Percentiles rank a stretch among this genome's conserved stretches.
Evolutionary conservation across 2,797 vertebrate species (phyloP).

Genomic region (Salmo trutta): DNA sequence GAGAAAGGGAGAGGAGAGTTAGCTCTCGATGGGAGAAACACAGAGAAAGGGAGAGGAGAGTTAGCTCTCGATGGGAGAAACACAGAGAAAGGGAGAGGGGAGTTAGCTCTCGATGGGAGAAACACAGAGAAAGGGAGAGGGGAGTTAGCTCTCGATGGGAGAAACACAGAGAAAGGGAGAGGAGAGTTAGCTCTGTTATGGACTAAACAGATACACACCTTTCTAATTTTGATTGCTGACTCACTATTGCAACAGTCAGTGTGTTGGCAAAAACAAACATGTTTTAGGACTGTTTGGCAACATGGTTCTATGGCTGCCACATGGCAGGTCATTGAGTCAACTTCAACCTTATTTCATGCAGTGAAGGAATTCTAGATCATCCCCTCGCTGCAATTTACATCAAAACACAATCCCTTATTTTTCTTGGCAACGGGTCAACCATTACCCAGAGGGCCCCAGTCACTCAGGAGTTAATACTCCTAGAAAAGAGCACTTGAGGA

Average conservation of each 20-base stretch:
- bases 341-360: neutral
- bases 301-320: neutral
- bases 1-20: no score
- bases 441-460: conserved; percentile 27
- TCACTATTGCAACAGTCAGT: neutral
- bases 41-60: no score
- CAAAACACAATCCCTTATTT: conserved; percentile 42
- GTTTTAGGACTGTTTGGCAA: neutral
- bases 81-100: no score
- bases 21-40: no score
- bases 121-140: no score
- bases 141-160: no score
- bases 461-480: conserved; percentile 45
- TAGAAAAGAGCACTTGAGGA: conserved; percentile 3
- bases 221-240: neutral
- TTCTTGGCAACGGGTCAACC: conserved; percentile 56
- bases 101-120: no score
- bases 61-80: no score
- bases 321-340: neutral
- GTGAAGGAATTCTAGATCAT: conserved; percentile 37
- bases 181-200: no score
- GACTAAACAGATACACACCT: neutral
- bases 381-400: conserved; percentile 37
- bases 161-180: no score
- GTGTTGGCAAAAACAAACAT: conserved; percentile 14